These are phyloP conservation scores for Agrochola litura DNA, from an alignment of 2,888 invertebrate species.

Conservation along the genomic window DNA sequence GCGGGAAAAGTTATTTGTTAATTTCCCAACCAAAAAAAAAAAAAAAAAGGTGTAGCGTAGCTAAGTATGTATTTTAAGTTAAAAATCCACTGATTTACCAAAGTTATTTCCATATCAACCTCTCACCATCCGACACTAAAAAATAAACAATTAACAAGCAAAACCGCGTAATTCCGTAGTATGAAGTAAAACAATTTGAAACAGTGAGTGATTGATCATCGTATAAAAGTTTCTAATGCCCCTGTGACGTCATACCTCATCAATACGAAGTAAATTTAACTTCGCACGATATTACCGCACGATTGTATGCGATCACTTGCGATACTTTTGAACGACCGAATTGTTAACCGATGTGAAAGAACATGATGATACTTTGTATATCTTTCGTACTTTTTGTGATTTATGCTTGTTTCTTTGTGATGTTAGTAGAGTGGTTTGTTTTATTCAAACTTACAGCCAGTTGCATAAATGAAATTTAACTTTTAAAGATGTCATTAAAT, in stretches of 20 bases:
- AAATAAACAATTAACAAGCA: neutral
- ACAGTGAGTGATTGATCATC: conserved; percentile 79
- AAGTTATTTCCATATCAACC: neutral
- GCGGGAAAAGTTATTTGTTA: no score
- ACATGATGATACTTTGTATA: conserved; percentile 28
- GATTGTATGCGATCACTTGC: conserved; percentile 28
- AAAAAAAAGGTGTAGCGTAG: neutral
- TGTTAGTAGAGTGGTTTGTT: neutral
- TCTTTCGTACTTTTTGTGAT: conserved; percentile 22
- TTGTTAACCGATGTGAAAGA: conserved; percentile 25
- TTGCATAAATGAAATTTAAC: no score
- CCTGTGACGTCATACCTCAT: conserved; percentile 67
- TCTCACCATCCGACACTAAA: neutral
- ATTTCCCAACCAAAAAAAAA: no score
- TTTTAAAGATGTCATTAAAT: no score
- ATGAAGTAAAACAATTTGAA: conserved; percentile 78
- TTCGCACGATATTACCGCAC: conserved; percentile 47
- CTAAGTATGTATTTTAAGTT: neutral
- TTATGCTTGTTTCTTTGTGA: neutral
- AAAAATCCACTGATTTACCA: neutral
- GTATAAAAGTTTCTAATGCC: conserved; percentile 73
- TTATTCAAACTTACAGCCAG: neutral
- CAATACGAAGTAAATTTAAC: conserved; percentile 67
- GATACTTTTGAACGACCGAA: conserved; percentile 44
- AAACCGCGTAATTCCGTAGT: conserved; percentile 24